These are phyloP conservation scores for Macropodus opercularis DNA, from an alignment of 2,797 vertebrate genomes.

Conservation along the genomic window DNA sequence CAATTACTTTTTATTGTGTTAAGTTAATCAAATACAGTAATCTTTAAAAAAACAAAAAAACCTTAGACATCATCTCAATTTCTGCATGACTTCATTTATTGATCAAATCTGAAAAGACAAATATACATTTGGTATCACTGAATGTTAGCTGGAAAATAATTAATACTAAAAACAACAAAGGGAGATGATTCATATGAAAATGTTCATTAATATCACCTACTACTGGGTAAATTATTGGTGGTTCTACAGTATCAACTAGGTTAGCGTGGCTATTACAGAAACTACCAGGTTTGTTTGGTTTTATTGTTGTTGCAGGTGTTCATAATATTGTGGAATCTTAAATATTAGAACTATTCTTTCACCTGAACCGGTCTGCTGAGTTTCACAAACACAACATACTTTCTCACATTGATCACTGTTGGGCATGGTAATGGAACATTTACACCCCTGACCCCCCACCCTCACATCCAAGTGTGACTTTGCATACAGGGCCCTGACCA, in stretches of 20 bases:
- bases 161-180: not conserved
- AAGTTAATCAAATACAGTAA: conserved; percentile 62
- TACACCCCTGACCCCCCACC: no score
- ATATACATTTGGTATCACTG: conserved; percentile 4
- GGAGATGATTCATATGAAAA: conserved; percentile 33
- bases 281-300: no score
- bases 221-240: no score
- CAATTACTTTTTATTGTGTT: conserved; percentile 56
- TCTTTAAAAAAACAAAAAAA: conserved; percentile 22
- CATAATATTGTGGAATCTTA: not conserved
- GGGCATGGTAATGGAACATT: not conserved
- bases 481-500: not conserved
- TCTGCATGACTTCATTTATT: conserved; percentile 37
- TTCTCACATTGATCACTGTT: not conserved
- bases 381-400: not conserved
- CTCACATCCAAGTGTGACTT: conserved; percentile 8
- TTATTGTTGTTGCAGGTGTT: not conserved
- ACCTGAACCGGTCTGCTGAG: not conserved
- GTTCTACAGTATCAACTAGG: no score
- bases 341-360: not conserved
- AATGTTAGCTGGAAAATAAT: not conserved
- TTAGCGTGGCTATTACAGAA: no score
- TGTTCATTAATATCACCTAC: no score
- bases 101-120: conserved; percentile 9
- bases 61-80: conserved; percentile 18